These are phyloP conservation scores for Larimichthys crocea DNA, from an alignment of 2,113 vertebrate species.

Conservation along the genomic window DNA sequence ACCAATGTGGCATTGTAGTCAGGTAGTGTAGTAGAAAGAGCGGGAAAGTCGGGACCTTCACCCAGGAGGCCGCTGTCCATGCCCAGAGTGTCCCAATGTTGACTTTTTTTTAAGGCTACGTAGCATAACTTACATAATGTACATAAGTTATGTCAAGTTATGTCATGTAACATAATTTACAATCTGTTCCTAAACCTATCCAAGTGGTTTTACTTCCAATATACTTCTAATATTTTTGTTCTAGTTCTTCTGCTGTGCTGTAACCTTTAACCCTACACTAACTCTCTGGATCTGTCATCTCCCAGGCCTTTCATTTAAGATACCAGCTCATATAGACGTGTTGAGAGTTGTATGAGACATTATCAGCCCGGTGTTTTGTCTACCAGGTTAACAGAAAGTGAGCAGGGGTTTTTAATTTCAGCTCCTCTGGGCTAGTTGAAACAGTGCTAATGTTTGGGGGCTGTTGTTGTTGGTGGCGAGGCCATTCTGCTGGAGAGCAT, in stretches of 20 bases:
- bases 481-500: conserved; percentile 38
- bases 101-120: too few species aligned
- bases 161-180: too few species aligned
- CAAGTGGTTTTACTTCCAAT: too few species aligned
- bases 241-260: neutral
- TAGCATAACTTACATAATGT: too few species aligned
- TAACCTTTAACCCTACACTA: neutral
- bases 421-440: neutral
- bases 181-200: too few species aligned
- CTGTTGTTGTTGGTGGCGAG: neutral
- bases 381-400: neutral
- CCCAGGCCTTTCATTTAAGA: neutral
- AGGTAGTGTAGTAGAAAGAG: too few species aligned
- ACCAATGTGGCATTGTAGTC: too few species aligned
- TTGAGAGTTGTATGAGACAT: neutral
- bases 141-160: too few species aligned
- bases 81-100: too few species aligned
- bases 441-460: neutral
- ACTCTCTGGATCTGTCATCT: neutral
- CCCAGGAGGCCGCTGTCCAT: too few species aligned
- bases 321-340: neutral
- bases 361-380: neutral
- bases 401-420: neutral
- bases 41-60: too few species aligned
- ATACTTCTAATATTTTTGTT: neutral